Base-by-base conservation (phyloP, 64 coral and sea anemone genomes). In the Cladopsammia gracilis region DNA sequence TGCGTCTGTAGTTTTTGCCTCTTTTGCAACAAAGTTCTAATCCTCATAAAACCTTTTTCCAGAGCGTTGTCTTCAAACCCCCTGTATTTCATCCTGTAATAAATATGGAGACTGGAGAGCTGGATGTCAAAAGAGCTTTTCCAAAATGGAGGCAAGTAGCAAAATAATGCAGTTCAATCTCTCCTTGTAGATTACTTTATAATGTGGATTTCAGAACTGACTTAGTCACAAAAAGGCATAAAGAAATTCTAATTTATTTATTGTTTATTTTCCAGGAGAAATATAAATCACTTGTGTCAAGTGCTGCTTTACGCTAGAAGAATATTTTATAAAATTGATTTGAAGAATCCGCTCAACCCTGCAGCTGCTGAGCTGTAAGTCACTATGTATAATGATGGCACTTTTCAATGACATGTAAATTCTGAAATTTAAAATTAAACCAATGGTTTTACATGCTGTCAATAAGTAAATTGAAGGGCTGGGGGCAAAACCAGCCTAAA, bases 311-410 rank as follows among this genome's bases (percentile, higher is more conserved):
- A 96, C 75, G 85, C 95, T 60, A 91, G 89, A 87, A 96, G 98
- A 93, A 94, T 99, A 84, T 99, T 99, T 94, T 99, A 99, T 77
- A 99, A 96, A 91, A 99, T 99, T 79, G 98, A 99, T 72, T 58
- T 91, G 48, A 94, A 61, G 72, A 73, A 96, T 73, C 90, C 98
- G 12, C 53, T 87, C 5, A 99, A 99, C 62, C 59, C 75, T 76
- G 94, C 96, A 89, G 94, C 98, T 78, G 98, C 98, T 80, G 45
- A 94, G 13, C 57, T 94, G 98, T 99, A 86, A 98, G 97, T 56
- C 12, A 10, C 53, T n/a, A n/a, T n/a, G n/a, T n/a, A n/a, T n/a
- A n/a, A n/a, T n/a, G n/a, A n/a, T n/a, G n/a, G n/a, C 34, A 34
- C 34, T 34, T 34, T 34, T 34, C 34, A 34, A 34, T 34, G 34